Evolutionary conservation across 2,888 invertebrate species (phyloP).

Genomic region (Coremacera marginata): DNA sequence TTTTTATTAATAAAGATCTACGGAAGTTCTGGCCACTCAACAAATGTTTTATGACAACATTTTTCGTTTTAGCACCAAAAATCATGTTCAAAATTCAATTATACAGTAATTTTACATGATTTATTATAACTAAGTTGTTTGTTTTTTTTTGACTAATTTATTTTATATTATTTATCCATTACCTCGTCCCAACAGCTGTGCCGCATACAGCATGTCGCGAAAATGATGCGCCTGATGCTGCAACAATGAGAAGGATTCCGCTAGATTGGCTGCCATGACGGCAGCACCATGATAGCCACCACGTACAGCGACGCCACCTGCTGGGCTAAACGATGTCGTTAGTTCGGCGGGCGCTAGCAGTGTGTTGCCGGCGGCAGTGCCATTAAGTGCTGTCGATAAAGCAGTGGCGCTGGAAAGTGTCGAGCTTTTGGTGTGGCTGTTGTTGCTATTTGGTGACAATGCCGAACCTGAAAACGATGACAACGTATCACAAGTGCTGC

Average conservation of each 20-base stretch:
- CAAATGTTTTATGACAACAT: too few species aligned
- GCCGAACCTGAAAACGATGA: constrained; percentile 59
- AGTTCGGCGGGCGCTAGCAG: constrained; percentile 4
- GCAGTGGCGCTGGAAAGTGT: constrained; percentile 25
- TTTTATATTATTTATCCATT: constrained; percentile 45
- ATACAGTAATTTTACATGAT: background rate
- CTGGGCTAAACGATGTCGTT: constrained; percentile 27
- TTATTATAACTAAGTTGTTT: background rate
- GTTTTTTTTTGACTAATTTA: background rate
- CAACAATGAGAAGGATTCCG: constrained; percentile 70
- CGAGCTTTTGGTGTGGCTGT: constrained; percentile 40
- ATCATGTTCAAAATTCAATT: background rate
- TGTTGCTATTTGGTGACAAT: constrained; percentile 55
- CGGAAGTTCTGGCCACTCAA: too few species aligned
- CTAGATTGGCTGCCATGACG: constrained; percentile 66
- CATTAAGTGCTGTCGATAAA: constrained; percentile 39
- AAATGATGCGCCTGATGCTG: constrained; percentile 70
- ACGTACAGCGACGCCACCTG: constrained; percentile 26
- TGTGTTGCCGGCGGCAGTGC: constrained; percentile 31
- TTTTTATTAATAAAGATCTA: too few species aligned
- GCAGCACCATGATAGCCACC: constrained; percentile 50
- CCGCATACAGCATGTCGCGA: constrained; percentile 76
- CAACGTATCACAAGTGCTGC: constrained; percentile 65
- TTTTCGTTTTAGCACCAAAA: background rate
- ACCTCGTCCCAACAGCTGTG: constrained; percentile 76